Percentiles rank a stretch among this genome's conserved stretches.
These are phyloP conservation scores for Andricus quercusramuli DNA, from an alignment of 2,888 invertebrate species.

Conservation along the genomic window DNA sequence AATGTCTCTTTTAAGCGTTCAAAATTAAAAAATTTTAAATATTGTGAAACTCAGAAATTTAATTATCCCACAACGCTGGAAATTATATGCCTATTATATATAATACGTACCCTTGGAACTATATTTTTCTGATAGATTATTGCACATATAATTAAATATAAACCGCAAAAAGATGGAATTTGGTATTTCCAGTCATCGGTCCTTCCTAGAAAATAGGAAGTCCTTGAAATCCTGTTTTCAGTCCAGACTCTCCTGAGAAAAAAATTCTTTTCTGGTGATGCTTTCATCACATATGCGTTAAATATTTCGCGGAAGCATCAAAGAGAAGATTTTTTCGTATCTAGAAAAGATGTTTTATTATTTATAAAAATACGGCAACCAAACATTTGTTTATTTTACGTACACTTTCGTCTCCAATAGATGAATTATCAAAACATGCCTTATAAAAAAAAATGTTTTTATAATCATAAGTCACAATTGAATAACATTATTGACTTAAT, in stretches of 20 bases:
- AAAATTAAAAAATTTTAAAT: too few species aligned
- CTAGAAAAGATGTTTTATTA: not conserved
- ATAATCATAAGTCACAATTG: too few species aligned
- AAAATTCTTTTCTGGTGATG: not conserved
- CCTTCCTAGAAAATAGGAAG: not conserved
- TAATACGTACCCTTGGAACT: not conserved
- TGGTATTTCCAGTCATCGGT: not conserved
- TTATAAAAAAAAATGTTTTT: too few species aligned
- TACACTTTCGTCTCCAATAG: too few species aligned
- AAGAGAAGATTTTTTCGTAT: not conserved
- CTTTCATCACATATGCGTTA: not conserved
- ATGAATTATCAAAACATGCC: too few species aligned
- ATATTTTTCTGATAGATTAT: not conserved
- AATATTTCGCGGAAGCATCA: not conserved
- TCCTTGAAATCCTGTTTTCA: slow-evolving; percentile 1
- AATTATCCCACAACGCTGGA: too few species aligned
- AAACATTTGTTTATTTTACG: too few species aligned
- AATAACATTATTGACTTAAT: too few species aligned
- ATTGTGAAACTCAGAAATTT: too few species aligned
- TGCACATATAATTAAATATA: not conserved
- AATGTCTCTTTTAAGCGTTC: too few species aligned
- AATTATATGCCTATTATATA: too few species aligned
- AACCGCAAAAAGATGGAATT: not conserved
- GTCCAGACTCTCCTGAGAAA: not conserved
- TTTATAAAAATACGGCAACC: not conserved